A percentile compares a stretch with the other conserved stretches of the same genome.
Conservation (phyloP, 1,140 invertebrate genomes). For the Macrobrachium nipponense region DNA sequence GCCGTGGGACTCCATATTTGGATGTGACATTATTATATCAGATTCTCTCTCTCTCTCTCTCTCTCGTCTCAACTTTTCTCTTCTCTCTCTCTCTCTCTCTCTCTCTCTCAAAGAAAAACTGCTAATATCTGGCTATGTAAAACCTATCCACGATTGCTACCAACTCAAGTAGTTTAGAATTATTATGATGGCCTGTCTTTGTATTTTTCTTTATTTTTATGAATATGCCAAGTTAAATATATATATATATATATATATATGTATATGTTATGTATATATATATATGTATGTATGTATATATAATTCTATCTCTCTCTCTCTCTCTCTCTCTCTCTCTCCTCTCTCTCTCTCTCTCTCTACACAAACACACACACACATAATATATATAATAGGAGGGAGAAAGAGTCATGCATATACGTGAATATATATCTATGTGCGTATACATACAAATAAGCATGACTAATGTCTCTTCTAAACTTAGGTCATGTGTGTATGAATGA, state of each 20-base stretch:
- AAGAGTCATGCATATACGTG: background rate
- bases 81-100: conserved; percentile 15
- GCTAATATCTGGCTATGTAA: no score
- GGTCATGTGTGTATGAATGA: no score
- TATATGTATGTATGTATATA: no score
- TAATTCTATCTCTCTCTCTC: background rate
- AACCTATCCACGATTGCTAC: no score
- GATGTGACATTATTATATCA: background rate
- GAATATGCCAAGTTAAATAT: background rate
- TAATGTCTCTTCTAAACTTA: no score
- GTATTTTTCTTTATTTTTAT: no score
- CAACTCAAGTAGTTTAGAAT: no score
- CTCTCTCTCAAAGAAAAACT: background rate
- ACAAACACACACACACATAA: background rate
- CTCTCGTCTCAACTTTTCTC: background rate
- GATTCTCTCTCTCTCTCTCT: background rate
- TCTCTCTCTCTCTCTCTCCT: conserved; percentile 3
- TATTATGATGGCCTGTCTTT: no score
- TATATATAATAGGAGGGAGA: no score
- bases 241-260: no score
- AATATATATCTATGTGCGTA: background rate
- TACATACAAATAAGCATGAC: background rate
- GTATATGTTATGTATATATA: no score
- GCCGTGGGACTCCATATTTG: no score
- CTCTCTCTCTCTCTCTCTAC: conserved; percentile 17